Evolutionary conservation across 2,113 vertebrate species (phyloP), one percentile per base, ranked within the genome.

Genomic region (Actenoides hombroni): DNA sequence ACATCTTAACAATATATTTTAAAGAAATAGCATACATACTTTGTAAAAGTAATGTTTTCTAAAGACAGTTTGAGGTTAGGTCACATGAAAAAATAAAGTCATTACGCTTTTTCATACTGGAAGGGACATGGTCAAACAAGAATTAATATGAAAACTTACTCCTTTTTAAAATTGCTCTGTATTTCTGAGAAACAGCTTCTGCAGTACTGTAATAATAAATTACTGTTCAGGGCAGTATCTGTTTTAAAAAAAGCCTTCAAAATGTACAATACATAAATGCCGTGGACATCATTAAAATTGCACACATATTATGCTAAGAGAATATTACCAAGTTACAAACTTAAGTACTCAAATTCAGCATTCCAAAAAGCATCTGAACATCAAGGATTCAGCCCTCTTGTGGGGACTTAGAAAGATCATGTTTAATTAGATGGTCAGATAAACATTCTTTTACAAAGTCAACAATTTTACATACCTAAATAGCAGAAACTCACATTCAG

Each of bases 111-210:
- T 83, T 92, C n/a, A 8, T 77, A 86, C 25, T 67, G 56, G 46
- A 90, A 95, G 46, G 29, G 56, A 92, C 64, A 80, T 49, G 59
- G 71, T 95, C 86, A 96, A 94, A 88, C 82, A 88, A 70, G 40
- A 88, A 78, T 74, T 92, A 68, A 80, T 77, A 80, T 57, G 35
- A 86, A 94, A 86, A 89, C 76, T 44, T 70, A 79, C 87, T 91
- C 44, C 7, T 79, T 87, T 92, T 61, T 12, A 91, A 87, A 92
- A 79, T 90, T 74, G 17, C 9, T 85, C 49, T 70, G 13, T 46
- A 67, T 83, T 93, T 95, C 75, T 93, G 59, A 95, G 88, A 90
- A 96, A 88, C 16, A 83, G 28, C 31, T 90, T 92, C 67, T 96
- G 49, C 90, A 67, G 46, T 80, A 64, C 53, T 86, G 39, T 61